Conservation (phyloP, 2,113 vertebrate genomes). For the Cryptomyrus ogoouensis region DNA sequence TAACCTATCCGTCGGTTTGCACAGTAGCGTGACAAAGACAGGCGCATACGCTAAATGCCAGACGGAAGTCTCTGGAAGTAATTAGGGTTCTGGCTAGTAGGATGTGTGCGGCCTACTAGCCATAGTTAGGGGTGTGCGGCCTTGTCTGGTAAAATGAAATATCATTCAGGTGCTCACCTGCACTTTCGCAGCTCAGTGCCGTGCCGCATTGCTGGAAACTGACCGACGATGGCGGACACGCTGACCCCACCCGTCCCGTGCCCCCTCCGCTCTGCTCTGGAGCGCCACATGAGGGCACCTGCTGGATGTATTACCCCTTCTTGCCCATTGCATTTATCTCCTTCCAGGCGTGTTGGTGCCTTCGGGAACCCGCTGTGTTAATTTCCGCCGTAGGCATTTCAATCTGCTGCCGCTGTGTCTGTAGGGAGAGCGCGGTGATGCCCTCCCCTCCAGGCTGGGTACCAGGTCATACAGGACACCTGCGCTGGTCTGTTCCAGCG, state of each 20-base stretch:
- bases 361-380: neutral
- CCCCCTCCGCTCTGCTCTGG: neutral
- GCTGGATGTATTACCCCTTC: neutral
- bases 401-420: neutral
- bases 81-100: neutral
- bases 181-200: neutral
- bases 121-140: neutral
- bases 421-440: neutral
- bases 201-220: neutral
- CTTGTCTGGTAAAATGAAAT: neutral
- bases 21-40: neutral
- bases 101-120: neutral
- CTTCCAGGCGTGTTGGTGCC: neutral
- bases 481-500: neutral
- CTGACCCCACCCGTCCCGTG: neutral
- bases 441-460: neutral
- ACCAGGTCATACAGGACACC: neutral
- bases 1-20: neutral
- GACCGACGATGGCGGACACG: neutral
- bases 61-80: neutral
- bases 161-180: neutral
- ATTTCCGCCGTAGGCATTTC: neutral
- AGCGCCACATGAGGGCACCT: neutral
- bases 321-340: neutral
- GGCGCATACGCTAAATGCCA: neutral